A percentile compares a stretch with the other conserved stretches of the same genome.
Evolutionary conservation across 2,113 vertebrate genomes (phyloP).

Genomic region (Plestiodon gilberti): DNA sequence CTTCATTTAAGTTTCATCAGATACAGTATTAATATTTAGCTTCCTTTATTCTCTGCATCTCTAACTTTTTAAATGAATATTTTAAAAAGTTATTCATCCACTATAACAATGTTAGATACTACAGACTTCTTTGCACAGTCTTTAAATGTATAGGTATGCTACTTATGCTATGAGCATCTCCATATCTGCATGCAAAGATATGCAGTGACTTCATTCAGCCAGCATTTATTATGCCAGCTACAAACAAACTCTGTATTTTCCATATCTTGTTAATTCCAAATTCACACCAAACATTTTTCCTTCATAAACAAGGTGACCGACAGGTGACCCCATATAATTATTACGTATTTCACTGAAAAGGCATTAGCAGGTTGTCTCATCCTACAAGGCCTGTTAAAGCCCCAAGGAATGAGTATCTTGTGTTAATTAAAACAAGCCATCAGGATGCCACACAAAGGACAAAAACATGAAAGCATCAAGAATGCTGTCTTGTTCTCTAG

Average conservation of each 20-base stretch:
- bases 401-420: background rate
- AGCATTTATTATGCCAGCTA: background rate
- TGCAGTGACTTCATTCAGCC: background rate
- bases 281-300: background rate
- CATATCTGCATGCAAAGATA: background rate
- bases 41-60: background rate
- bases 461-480: background rate
- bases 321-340: background rate
- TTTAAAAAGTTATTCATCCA: background rate
- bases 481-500: background rate
- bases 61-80: background rate
- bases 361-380: background rate
- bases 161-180: background rate
- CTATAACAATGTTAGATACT: background rate
- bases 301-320: background rate
- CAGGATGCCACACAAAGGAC: background rate
- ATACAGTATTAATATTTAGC: background rate
- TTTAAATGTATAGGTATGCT: background rate
- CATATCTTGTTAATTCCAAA: background rate
- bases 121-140: background rate
- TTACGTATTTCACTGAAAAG: background rate
- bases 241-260: background rate
- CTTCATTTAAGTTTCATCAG: too few relatives aligned
- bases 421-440: background rate
- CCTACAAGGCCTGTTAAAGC: background rate